phyloP scores from a whole-genome alignment of 2,888 invertebrate genomes.

The Parnassius smintheus region DNA sequence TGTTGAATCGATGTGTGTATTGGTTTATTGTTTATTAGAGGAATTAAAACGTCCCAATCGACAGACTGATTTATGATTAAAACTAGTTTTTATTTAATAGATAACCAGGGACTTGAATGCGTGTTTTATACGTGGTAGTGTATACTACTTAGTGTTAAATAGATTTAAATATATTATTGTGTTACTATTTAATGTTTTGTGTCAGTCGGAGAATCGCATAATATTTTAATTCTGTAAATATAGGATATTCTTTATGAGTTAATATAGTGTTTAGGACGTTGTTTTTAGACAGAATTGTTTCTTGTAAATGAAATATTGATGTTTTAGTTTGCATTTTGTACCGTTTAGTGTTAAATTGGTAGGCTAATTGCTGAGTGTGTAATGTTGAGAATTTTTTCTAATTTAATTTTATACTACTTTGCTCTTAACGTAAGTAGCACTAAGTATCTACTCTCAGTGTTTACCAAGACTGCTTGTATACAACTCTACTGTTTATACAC shows the following conservation, averaged over 20 bases:
- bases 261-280: conserved; percentile 54
- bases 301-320: conserved; percentile 77
- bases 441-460: conserved; percentile 79
- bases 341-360: conserved; percentile 65
- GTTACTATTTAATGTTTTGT: conserved; percentile 72
- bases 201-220: conserved; percentile 74
- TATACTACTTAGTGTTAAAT: conserved; percentile 75
- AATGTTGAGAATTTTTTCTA: conserved; percentile 61
- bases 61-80: conserved; percentile 79
- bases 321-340: conserved; percentile 81
- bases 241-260: conserved; percentile 61
- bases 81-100: conserved; percentile 68
- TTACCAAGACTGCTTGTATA: conserved; percentile 81
- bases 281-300: conserved; percentile 75
- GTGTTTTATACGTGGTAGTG: conserved; percentile 80
- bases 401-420: conserved; percentile 73
- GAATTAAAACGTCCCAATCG: conserved; percentile 80
- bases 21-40: conserved; percentile 75
- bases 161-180: conserved; percentile 73
- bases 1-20: conserved; percentile 70
- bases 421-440: conserved; percentile 71
- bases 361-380: conserved; percentile 64
- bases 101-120: conserved; percentile 75
- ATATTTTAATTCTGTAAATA: conserved; percentile 80
- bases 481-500: conserved; percentile 74